Conservation (phyloP, 2,113 vertebrate genomes). For the Dipodomys stephensi region DNA sequence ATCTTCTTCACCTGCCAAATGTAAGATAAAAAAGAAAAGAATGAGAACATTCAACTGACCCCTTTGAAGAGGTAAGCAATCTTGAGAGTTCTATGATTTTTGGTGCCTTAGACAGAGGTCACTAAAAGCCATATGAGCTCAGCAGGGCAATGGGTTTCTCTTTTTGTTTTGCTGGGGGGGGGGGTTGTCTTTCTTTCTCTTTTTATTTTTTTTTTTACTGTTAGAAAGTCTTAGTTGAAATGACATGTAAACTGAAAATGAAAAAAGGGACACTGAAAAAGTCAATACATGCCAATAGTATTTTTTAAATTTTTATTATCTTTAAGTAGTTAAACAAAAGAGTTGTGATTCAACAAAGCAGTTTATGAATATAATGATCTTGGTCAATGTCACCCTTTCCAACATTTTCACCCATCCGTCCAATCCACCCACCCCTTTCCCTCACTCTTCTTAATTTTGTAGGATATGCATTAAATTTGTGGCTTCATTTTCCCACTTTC, state of each 20-base stretch:
- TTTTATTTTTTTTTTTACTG: background rate
- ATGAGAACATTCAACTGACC: constrained; percentile 8
- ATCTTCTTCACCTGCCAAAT: background rate
- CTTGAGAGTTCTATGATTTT: background rate
- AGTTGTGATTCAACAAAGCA: too few species aligned
- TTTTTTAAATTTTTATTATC: background rate
- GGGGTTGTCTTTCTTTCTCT: too few species aligned
- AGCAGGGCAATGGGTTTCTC: background rate
- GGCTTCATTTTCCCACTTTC: too few species aligned
- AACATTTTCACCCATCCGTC: too few species aligned
- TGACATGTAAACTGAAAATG: background rate
- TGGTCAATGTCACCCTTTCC: too few species aligned
- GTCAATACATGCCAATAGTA: background rate
- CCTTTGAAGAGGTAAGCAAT: background rate
- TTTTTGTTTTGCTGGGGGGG: background rate
- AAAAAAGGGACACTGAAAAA: background rate
- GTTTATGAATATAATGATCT: too few species aligned
- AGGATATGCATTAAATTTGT: too few species aligned
- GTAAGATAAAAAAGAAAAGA: background rate
- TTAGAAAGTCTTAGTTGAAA: background rate
- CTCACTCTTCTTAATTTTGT: too few species aligned
- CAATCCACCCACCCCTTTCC: too few species aligned
- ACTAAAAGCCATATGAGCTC: background rate
- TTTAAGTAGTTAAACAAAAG: too few species aligned
- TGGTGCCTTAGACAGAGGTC: background rate